A percentile compares a stretch with the other conserved stretches of the same genome.
These are phyloP conservation scores for Thalassaphorura encarpata DNA, from an alignment of 1,140 invertebrate genomes.

Conservation along the genomic window DNA sequence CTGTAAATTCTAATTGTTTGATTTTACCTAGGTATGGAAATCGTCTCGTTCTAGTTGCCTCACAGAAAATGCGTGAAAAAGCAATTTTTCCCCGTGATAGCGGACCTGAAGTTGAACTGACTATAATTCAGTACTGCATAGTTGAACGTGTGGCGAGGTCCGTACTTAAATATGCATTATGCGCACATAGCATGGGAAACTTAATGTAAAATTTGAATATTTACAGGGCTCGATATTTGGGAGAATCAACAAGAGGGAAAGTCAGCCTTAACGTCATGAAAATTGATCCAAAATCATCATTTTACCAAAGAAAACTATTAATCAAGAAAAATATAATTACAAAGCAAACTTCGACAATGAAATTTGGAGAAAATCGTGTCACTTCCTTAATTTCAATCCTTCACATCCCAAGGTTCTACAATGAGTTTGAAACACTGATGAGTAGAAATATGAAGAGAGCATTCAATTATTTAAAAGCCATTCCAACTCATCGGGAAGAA, in stretches of 20 bases:
- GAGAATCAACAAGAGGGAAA: slow-evolving; percentile 59
- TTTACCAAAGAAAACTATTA: slow-evolving; percentile 55
- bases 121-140: slow-evolving; percentile 54
- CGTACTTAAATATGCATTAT: not conserved
- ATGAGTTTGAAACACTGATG: not conserved
- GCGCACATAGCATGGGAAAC: too few relatives aligned
- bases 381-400: slow-evolving; percentile 40
- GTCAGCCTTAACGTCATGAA: slow-evolving; percentile 42
- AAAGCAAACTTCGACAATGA: slow-evolving; percentile 47
- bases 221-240: slow-evolving; percentile 44
- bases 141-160: slow-evolving; percentile 63
- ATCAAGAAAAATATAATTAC: slow-evolving; percentile 50
- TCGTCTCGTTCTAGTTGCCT: slow-evolving; percentile 59
- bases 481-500: slow-evolving; percentile 6
- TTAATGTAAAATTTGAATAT: too few relatives aligned
- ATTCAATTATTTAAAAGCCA: not conserved
- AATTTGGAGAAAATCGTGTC: slow-evolving; percentile 38
- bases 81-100: slow-evolving; percentile 46
- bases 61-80: slow-evolving; percentile 48
- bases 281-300: slow-evolving; percentile 50
- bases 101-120: slow-evolving; percentile 45
- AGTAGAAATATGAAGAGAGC: not conserved
- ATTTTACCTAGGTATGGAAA: slow-evolving; percentile 37
- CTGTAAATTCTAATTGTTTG: too few relatives aligned
- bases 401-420: slow-evolving; percentile 51